Percentiles rank a stretch among this genome's conserved stretches.
Evolutionary conservation across 2,888 invertebrate species (phyloP).

Genomic region (Spodoptera littoralis): DNA sequence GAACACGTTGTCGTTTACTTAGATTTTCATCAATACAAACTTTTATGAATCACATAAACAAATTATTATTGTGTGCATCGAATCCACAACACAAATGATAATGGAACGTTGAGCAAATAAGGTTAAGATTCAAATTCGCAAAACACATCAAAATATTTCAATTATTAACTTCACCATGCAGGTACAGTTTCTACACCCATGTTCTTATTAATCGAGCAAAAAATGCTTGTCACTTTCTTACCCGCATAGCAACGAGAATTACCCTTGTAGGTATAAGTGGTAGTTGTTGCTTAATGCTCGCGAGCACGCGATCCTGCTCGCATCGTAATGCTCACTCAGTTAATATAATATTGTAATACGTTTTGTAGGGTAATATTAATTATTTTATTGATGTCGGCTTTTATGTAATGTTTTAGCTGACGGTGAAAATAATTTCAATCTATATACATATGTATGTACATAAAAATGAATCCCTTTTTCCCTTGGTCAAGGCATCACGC

Average conservation of each 20-base stretch:
- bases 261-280: constrained; percentile 48
- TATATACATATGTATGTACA: too few species aligned
- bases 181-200: constrained; percentile 18
- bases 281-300: constrained; percentile 51
- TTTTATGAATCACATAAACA: too few species aligned
- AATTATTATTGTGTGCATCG: too few species aligned
- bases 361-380: constrained; percentile 44
- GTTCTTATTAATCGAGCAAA: constrained; percentile 20
- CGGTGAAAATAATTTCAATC: too few species aligned
- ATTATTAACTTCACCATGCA: constrained; percentile 3
- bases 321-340: constrained; percentile 61
- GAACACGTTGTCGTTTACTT: too few species aligned
- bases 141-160: background rate
- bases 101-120: too few species aligned
- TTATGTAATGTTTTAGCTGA: background rate
- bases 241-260: constrained; percentile 38
- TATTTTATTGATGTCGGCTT: constrained; percentile 35
- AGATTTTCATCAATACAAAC: too few species aligned
- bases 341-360: constrained; percentile 64
- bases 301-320: constrained; percentile 57
- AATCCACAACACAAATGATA: background rate
- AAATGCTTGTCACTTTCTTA: constrained; percentile 53
- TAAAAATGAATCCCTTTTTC: too few species aligned
- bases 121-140: too few species aligned
- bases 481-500: too few species aligned